A percentile compares a stretch with the other conserved stretches of the same genome.
Evolutionary conservation across 2,797 vertebrate genomes (phyloP).

Genomic region (Intellagama lesueurii): DNA sequence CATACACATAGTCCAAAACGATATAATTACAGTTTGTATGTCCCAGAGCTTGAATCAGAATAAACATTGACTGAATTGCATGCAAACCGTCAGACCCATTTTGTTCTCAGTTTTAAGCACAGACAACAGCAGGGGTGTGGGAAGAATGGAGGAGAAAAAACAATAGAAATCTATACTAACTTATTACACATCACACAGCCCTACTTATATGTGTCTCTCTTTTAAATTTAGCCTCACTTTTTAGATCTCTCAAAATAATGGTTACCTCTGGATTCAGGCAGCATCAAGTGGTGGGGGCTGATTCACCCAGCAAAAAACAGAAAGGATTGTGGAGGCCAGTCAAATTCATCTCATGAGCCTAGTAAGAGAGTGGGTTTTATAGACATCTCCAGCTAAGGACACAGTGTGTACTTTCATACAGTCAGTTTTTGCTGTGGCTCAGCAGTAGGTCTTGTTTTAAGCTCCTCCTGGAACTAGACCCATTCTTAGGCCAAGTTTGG

Average conservation of each 20-base stretch:
- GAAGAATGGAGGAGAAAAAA: not conserved
- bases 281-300: not conserved
- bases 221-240: conserved; percentile 20
- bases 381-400: not conserved
- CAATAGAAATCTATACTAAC: conserved; percentile 22
- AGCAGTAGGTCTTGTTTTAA: not conserved
- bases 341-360: not conserved
- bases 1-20: not conserved
- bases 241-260: conserved; percentile 6
- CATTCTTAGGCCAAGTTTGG: too few species aligned
- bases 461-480: too few species aligned
- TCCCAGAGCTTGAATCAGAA: not conserved
- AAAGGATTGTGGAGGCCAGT: not conserved
- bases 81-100: not conserved
- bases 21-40: not conserved
- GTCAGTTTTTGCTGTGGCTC: not conserved
- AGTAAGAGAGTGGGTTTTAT: not conserved
- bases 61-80: not conserved
- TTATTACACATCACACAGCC: conserved; percentile 7
- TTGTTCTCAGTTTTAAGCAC: not conserved
- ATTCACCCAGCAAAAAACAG: not conserved
- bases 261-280: conserved; percentile 15
- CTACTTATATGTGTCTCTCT: not conserved
- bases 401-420: not conserved
- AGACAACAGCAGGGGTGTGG: not conserved